Base-by-base conservation (phyloP, 2,888 invertebrate species). In the Caenorhabditis virilis region DNA sequence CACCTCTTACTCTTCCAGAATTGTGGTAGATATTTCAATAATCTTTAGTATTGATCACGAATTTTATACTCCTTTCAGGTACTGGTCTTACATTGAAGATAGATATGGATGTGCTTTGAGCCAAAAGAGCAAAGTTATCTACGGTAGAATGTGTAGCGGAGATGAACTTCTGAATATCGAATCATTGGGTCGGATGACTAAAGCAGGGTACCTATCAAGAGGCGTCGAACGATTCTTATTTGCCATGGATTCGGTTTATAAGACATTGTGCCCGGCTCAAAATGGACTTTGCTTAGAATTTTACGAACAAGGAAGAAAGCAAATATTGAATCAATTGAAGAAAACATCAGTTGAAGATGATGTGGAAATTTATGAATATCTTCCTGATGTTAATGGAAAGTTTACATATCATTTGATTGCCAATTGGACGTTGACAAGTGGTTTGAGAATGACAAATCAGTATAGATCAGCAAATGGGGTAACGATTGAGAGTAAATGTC, bases 361-460 rank as follows among this genome's bases (percentile, higher is more conserved):
- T 54, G 77, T 82, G 41, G 76, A 79, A 42, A 67, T 82, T 13
- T 77, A 77, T 47, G 78, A 82, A 50, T 76, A 73, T 55, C 55
- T 76, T 54, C 69, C 73, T 26, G 64, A 67, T 39, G 63, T 65
- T n/a, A 70, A 67, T 38, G 58, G 56, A 13, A 68, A 70, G 46
- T 65, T 77, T 42, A 73, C 61, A 9, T 79, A 79, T 43, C 61
- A 64, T 26, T 54, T 80, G 72, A 66, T 84, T 42, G 84, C 83
- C 20, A 82, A 82, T 55, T 85, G 84, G 84, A 80, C 82, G 1
- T 45, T 72, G 38, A 50, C 57, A 6, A 55, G 57, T 5, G 77
- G 79, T 9, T 55, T 79, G 20, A 55, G 69, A 48, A 62, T 77
- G 60, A 55, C 63, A 7, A 63, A 69, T 38, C 61, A 70, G 20